Percentiles rank a stretch among this genome's conserved stretches.
Conservation (phyloP, 2,888 invertebrate species). For the Limenitis camilla region DNA sequence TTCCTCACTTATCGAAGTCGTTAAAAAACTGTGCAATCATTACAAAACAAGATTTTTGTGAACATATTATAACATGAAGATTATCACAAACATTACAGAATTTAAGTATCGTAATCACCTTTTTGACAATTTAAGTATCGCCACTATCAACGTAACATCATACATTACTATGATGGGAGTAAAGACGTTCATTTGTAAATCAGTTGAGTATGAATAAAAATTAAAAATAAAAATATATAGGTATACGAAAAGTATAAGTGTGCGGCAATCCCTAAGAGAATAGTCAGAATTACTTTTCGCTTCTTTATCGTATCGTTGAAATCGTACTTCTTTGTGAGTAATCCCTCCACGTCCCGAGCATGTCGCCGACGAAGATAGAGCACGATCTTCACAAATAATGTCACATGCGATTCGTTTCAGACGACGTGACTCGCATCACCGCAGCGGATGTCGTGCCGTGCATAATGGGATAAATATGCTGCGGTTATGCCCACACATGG, state of each 20-base stretch:
- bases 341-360: slow-evolving; percentile 71
- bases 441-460: slow-evolving; percentile 56
- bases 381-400: slow-evolving; percentile 76
- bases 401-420: slow-evolving; percentile 75
- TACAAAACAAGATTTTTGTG: no score
- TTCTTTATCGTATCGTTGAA: slow-evolving; percentile 71
- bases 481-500: slow-evolving; percentile 70
- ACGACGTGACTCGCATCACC: slow-evolving; percentile 72
- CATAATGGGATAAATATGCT: slow-evolving; percentile 74
- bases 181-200: no score
- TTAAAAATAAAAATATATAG: no score
- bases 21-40: no score
- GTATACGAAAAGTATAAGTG: slow-evolving; percentile 38
- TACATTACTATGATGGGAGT: no score
- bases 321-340: slow-evolving; percentile 74
- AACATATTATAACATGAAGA: no score
- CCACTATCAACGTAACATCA: no score
- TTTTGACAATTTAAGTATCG: no score
- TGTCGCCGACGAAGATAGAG: slow-evolving; percentile 75
- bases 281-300: slow-evolving; percentile 64
- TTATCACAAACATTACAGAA: no score
- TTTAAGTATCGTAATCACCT: no score
- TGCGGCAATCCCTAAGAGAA: slow-evolving; percentile 65
- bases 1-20: no score
- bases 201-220: no score